Evolutionary conservation across 2,888 invertebrate genomes (phyloP), one percentile per base, ranked within the genome.

Genomic region (Eupithecia centaureata): DNA sequence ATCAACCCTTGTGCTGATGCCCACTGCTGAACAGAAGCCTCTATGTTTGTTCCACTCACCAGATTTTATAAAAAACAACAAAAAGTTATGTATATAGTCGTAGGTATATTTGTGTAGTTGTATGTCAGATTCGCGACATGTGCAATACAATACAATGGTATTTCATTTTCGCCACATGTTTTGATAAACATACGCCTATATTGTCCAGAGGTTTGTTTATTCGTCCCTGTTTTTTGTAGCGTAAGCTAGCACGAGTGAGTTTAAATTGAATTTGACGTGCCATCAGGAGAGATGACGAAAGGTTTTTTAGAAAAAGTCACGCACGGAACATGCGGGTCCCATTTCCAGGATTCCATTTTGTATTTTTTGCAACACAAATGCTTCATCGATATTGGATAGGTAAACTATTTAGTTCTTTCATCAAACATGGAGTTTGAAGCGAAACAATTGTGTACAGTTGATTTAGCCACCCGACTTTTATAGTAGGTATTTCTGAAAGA

Each of bases 221-320:
- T 7, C 10, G 12, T 51, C 15, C 15, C 13, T 27, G 25, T 25
- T 25, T 52, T 52, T 52, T 18, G 57, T 58, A 13, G 22, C 60
- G 64, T 52, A 56, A 38, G 65, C 22, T 22, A 28, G 47, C 57
- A 60, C 22, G 35, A 52, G 63, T 32, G 18, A n/a, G 56, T 65
- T 62, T 33, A 65, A 65, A 65, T 68, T 65, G 68, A 62, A 54
- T 68, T 68, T 64, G 42, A 42, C 42, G 42, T 42, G 42, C 8
- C 30, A 58, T 30, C 35, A 61, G 54, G 32, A 38, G 63, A 47
- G 51, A 65, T 61, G 65, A 42, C 58, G 35, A 54, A 38, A 61
- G 35, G 38, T 58, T 65, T 65, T 64, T 35, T 64, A 38, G 18
- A 35, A 68, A 65, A 64, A 57, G 59, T 56, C 27, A 27, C 2